Base-by-base conservation (phyloP, 2,113 vertebrate species). In the Campylomormyrus numenius region DNA sequence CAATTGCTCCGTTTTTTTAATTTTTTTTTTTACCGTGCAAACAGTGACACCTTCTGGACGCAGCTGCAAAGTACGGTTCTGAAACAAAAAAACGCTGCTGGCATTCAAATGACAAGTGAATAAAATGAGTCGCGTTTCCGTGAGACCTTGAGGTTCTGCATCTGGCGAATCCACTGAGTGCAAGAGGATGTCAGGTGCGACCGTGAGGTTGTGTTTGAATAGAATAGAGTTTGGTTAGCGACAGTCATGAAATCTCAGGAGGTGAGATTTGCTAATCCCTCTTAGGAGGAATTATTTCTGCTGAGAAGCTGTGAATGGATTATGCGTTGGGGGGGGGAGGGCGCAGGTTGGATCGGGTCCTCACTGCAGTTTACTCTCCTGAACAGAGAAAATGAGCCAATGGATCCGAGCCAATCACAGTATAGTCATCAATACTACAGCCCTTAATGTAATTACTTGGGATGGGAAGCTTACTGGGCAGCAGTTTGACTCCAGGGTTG, bases 241-340 rank as follows among this genome's bases (percentile, higher is more conserved):
- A 89, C 77, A 85, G 77, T 85, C 50, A 10, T 49, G 88, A 52
- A 77, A 89, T 50, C 66, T 80, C 66, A 27, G 39, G 31, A 35
- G 77, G 89, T 62, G 39, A 85, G 53, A 19, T 62, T 84, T 62
- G 24, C 52, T 85, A 85, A 48, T 89, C 52, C 52, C 80, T 62
- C 8, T 89, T 62, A 85, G 80, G n/a, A 48, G 35, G 80, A 85
- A 85, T 89, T 89, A 84, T 85, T 84, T 85, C 74, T 84, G 8
- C 8, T 58, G 52, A 89, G 89, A 24, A 24, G 39, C 74, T 24
- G 24, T 53, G 27, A 89, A 80, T 39, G 35, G 31, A 89, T 83
- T 83, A 27, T 39, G 45, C 9, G 0, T 45, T 53, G 39, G 39
- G 39, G 49, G 13, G 49, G 56, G 5, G 9, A 48, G 88, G 1